Base-by-base conservation (phyloP, 2,113 vertebrate genomes). In the Sula dactylatra region DNA sequence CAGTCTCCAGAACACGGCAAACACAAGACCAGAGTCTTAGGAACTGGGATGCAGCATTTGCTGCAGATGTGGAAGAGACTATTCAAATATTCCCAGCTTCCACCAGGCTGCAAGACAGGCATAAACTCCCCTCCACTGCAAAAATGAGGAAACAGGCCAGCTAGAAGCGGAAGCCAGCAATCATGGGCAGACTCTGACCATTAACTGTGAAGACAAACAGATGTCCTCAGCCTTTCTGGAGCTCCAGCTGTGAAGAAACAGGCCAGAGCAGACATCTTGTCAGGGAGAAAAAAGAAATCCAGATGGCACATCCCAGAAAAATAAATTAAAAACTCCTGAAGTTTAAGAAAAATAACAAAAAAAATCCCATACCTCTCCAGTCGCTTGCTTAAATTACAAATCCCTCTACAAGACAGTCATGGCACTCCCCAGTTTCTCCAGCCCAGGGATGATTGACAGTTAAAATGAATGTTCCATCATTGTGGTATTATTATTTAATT, bases 401-500 rank as follows among this genome's bases (percentile, higher is more conserved):
- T 93, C 93, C 86, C 71, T 77, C 67, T 49, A 59, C 31, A 70
- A 85, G 79, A 56, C 86, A 85, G 61, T 38, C 73, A 18, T 25
- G 88, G 89, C 73, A 81, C 91, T 94, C 91, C 86, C 86, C 61
- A 11, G 5, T 76, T 84, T 71, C 84, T 88, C 80, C 73, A 80
- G 90, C 54, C 21, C 44, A 17, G n/a, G 82, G 58, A 26, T 93
- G 96, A 97, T 58, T 96, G 96, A 97, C 96, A 84, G 89, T 52
- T 95, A 49, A 92, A 97, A 94, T 88, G 80, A 95, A 79, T 62
- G 90, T 70, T 95, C 95, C 95, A 93, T 86, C 92, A 59, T 95
- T 78, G 92, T 86, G 95, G 90, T 93, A 58, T 93, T 93, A 97
- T 96, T 96, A 96, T 97, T 98, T 97, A 97, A 97, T 98, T 97